Evolutionary conservation across 1,140 invertebrate genomes (phyloP).

Genomic region (Proctacanthus coquilletti): DNA sequence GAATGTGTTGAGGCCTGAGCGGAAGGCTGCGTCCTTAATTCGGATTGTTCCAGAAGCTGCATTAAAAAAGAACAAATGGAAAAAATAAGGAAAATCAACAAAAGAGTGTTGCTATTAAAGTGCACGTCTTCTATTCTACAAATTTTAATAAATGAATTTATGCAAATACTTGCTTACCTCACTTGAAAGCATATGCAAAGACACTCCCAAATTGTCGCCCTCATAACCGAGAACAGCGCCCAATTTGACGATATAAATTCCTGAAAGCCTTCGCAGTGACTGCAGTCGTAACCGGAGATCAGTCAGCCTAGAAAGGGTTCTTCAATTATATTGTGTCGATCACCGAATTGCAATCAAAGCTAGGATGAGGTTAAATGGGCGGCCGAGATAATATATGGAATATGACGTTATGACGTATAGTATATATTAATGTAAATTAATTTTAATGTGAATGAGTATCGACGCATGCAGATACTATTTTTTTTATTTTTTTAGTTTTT

Average conservation of each 20-base stretch:
- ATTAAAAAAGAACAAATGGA: conserved; percentile 9
- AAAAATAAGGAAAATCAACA: conserved; percentile 11
- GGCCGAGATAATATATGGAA: conserved; percentile 23
- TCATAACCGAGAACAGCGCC: conserved; percentile 53
- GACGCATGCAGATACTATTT: too few species aligned
- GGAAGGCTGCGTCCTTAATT: conserved; percentile 23
- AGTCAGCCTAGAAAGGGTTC: conserved; percentile 40
- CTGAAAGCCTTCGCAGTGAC: conserved; percentile 54
- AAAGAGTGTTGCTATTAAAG: conserved; percentile 19
- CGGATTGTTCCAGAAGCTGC: conserved; percentile 43
- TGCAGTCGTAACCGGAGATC: conserved; percentile 56
- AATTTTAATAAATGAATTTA: conserved; percentile 8
- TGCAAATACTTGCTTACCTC: conserved; percentile 32
- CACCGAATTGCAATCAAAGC: conserved; percentile 12
- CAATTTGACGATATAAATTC: conserved; percentile 60
- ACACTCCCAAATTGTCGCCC: conserved; percentile 29
- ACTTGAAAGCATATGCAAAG: conserved; percentile 32
- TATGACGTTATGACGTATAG: conserved; percentile 1
- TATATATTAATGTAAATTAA: background rate
- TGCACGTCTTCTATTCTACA: conserved; percentile 5
- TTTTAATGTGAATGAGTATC: background rate
- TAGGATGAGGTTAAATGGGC: conserved; percentile 27
- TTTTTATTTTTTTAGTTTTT: too few species aligned
- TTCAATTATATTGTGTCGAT: conserved; percentile 26
- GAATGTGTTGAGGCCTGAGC: conserved; percentile 31